Base-by-base conservation (phyloP, 1,140 invertebrate genomes). In the Zophobas morio region DNA sequence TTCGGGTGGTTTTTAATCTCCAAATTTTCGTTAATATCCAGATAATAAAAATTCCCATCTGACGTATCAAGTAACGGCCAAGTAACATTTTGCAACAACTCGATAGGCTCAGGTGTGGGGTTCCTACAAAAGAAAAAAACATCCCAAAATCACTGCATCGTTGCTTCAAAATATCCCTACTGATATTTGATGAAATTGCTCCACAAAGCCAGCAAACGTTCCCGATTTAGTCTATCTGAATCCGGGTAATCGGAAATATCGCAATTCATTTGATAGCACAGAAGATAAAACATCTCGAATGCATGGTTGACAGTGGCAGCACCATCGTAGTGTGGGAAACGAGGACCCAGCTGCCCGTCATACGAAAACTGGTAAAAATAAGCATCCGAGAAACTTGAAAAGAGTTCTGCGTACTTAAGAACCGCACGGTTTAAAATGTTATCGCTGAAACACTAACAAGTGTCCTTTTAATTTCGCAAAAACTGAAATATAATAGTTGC, bases 331-430 rank as follows among this genome's bases (percentile, higher is more conserved):
- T 33, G 74, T 32, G 57, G 60, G 40, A 53, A 72, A 37, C 4
- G 6, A 8, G n/a, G 37, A 46, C 37, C 56, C 6, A 76, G 20
- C 47, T 57, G 34, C 39, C 80, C 82, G 57, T 75, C 57, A 60
- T 81, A 82, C 20, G 76, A 74, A 76, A 83, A 82, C 37, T 82
- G 76, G 54, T 83, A 83, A n/a, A 82, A 80, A 57, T 79, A 81
- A 8, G 81, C 79, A 51, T 78, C 75, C 47, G 71, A 75, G 70
- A 74, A 79, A 49, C 75, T 70, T 0, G 80, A 81, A 35, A 74
- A 34, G 32, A 82, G 35, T 56, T 82, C 46, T n/a, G 80, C 82
- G 36, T 82, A 75, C 8, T 75, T 80, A 6, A 80, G 78, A 6
- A 78, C 40, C 2, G 66, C 53, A 70, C 76, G 66, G 5, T 20